Evolutionary conservation across 92 coral and sea anemone species (phyloP).

Genomic region (Epizoanthus fatuus): DNA sequence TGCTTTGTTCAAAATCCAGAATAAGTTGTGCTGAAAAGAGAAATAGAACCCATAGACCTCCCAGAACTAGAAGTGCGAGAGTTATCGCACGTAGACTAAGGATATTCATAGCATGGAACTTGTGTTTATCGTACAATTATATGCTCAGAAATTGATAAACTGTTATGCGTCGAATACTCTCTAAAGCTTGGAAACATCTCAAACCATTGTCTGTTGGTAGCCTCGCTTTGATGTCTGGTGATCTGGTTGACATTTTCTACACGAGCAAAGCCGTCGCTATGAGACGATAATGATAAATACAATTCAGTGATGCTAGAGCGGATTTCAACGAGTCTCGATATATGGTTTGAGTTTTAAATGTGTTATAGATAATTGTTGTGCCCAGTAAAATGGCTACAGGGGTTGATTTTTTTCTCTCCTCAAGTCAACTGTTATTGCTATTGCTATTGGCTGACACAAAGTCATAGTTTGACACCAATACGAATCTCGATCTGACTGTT

Average conservation of each 20-base stretch:
- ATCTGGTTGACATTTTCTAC: slow-evolving; percentile 26
- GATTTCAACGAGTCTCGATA: too few species aligned
- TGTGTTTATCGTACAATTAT: neutral
- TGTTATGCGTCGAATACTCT: neutral
- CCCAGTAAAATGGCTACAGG: too few species aligned
- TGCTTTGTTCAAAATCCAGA: slow-evolving; percentile 81
- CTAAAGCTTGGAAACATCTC: neutral
- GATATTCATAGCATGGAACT: neutral
- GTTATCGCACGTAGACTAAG: slow-evolving; percentile 40
- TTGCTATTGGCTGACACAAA: too few species aligned
- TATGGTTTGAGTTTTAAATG: too few species aligned
- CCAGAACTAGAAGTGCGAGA: slow-evolving; percentile 52
- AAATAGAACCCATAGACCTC: slow-evolving; percentile 73
- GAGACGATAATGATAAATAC: neutral
- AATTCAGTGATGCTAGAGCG: too few species aligned
- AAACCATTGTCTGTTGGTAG: neutral
- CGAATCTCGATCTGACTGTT: too few species aligned
- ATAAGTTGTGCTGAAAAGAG: slow-evolving; percentile 78
- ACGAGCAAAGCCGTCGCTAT: slow-evolving; percentile 27
- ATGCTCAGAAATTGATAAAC: neutral
- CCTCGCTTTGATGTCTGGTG: slow-evolving; percentile 16
- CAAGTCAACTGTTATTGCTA: too few species aligned
- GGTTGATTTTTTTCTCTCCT: too few species aligned
- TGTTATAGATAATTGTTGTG: too few species aligned
- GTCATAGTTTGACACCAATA: too few species aligned